These are phyloP conservation scores for Sarcoramphus papa DNA, from an alignment of 2,797 vertebrate species.

Conservation along the genomic window DNA sequence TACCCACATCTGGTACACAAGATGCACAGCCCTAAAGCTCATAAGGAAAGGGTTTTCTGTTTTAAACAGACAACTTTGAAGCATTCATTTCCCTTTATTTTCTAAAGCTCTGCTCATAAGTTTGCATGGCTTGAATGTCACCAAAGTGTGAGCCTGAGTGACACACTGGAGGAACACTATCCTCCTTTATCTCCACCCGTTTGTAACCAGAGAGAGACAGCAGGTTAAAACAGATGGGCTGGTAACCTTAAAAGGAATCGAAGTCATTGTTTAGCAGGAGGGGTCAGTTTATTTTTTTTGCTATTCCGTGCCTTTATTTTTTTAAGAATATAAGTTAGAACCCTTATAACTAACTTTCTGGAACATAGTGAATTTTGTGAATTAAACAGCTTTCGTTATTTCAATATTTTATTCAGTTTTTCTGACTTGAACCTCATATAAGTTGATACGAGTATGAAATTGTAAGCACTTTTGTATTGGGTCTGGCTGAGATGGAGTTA, in stretches of 20 bases:
- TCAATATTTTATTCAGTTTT: neutral
- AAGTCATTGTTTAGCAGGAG: neutral
- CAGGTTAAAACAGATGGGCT: neutral
- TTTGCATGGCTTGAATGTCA: neutral
- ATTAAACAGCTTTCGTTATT: neutral
- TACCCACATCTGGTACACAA: neutral
- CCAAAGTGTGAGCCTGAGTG: neutral
- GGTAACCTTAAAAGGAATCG: neutral
- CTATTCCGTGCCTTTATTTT: neutral
- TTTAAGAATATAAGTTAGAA: neutral
- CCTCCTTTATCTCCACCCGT: neutral
- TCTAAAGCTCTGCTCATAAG: neutral
- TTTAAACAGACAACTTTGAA: neutral
- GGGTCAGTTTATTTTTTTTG: neutral
- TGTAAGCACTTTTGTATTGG: neutral
- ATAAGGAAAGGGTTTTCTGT: neutral
- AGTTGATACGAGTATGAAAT: neutral
- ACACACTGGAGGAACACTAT: neutral
- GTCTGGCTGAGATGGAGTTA: no score
- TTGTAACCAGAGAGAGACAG: neutral
- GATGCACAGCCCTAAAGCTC: neutral
- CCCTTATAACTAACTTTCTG: neutral
- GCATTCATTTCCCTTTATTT: neutral
- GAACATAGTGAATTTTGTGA: neutral
- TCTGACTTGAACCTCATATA: neutral